Percentiles rank a stretch among this genome's conserved stretches.
Evolutionary conservation across 2,888 invertebrate species (phyloP).

Genomic region (Zaprionus bogoriensis): DNA sequence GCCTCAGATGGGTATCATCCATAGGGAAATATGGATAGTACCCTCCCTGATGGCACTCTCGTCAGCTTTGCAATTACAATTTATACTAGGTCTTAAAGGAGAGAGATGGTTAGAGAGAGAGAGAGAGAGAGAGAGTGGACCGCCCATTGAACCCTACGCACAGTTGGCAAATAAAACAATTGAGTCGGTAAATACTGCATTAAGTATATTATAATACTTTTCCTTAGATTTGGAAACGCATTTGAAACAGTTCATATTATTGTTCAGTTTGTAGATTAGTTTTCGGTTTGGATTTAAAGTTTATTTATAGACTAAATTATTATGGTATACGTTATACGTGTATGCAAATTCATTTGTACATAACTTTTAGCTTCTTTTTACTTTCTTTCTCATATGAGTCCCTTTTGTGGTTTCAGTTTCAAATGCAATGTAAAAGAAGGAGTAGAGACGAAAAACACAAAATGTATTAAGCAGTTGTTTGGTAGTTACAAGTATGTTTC

Average conservation of each 20-base stretch:
- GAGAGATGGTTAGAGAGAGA: slow-evolving; percentile 1
- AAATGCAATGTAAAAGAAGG: slow-evolving; percentile 81
- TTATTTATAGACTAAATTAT: slow-evolving; percentile 62
- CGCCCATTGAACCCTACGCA: slow-evolving; percentile 36
- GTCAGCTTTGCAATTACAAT: not conserved
- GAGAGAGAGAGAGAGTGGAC: slow-evolving; percentile 7
- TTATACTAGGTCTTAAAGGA: not conserved
- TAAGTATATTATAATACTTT: slow-evolving; percentile 44
- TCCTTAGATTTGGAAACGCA: slow-evolving; percentile 36
- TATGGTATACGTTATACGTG: slow-evolving; percentile 10
- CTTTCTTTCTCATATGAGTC: slow-evolving; percentile 81
- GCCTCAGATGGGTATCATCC: not conserved
- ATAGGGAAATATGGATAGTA: not conserved
- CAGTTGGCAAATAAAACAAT: slow-evolving; percentile 48
- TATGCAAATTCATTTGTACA: slow-evolving; percentile 67
- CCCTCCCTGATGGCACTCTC: too few species aligned
- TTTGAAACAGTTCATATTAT: slow-evolving; percentile 54
- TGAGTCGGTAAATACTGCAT: slow-evolving; percentile 20
- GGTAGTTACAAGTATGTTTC: slow-evolving; percentile 62
- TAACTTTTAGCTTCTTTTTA: slow-evolving; percentile 81
- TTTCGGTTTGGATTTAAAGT: slow-evolving; percentile 25
- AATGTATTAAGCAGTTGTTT: slow-evolving; percentile 80
- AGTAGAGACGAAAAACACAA: slow-evolving; percentile 80
- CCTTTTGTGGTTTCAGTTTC: slow-evolving; percentile 71
- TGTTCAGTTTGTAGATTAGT: slow-evolving; percentile 13